Percentiles rank a stretch among this genome's conserved stretches.
phyloP scores from a whole-genome alignment of 2,113 vertebrate genomes.

The Engraulis encrasicolus region DNA sequence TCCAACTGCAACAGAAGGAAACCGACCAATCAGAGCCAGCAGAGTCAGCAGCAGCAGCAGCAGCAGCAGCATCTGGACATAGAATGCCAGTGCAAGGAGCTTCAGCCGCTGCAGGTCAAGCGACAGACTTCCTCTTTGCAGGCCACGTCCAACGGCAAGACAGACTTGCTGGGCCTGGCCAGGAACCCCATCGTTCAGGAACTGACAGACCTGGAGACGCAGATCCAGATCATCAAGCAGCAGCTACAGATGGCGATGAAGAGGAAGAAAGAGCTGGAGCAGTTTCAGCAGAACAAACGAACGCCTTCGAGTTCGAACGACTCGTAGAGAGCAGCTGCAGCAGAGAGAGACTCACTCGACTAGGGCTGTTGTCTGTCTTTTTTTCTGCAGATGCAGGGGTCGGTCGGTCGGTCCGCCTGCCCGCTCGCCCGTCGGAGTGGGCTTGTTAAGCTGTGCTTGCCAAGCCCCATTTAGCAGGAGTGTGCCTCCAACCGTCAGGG shows the following conservation, averaged over 20 bases:
- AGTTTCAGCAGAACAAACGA: constrained; percentile 83
- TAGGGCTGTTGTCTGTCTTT: no score
- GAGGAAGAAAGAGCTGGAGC: constrained; percentile 91
- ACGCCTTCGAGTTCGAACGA: constrained; percentile 45
- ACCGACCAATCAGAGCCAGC: constrained; percentile 74
- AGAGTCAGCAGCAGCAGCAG: constrained; percentile 75
- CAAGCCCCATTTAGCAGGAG: no score
- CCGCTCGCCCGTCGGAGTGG: no score
- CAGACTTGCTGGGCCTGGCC: constrained; percentile 76
- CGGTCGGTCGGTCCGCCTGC: no score
- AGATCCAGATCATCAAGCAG: constrained; percentile 91
- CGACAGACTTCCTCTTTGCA: constrained; percentile 76
- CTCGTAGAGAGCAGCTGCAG: not conserved
- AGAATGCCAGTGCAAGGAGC: constrained; percentile 76
- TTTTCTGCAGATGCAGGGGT: no score
- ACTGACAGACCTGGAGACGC: constrained; percentile 88
- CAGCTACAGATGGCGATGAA: constrained; percentile 92
- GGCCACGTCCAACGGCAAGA: constrained; percentile 86
- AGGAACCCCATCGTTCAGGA: constrained; percentile 85
- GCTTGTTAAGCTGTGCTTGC: no score
- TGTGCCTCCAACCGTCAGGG: no score
- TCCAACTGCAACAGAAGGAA: constrained; percentile 78
- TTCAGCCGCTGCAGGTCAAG: constrained; percentile 75
- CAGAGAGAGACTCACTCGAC: not conserved
- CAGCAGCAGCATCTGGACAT: no score